A percentile compares a stretch with the other conserved stretches of the same genome.
These are phyloP conservation scores for Euproctis similis DNA, from an alignment of 2,888 invertebrate genomes.

Conservation along the genomic window DNA sequence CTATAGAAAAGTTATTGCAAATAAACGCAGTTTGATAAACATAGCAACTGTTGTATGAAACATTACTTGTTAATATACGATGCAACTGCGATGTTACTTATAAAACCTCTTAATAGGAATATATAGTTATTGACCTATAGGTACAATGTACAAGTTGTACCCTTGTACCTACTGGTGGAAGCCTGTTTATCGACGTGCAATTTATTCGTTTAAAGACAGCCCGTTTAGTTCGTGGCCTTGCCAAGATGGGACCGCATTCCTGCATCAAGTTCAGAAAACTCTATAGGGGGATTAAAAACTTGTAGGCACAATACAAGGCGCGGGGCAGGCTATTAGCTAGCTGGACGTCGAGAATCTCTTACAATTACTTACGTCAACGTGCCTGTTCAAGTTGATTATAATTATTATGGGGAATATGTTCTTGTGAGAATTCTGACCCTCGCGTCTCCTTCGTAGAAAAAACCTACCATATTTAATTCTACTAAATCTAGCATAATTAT, in stretches of 20 bases:
- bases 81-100: no score
- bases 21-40: no score
- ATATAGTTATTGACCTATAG: slow-evolving; percentile 54
- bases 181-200: slow-evolving; percentile 59
- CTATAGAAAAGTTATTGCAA: no score
- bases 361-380: neutral
- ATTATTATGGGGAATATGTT: no score
- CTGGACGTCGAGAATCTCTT: neutral
- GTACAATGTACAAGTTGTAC: slow-evolving; percentile 34
- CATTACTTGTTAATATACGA: no score
- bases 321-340: neutral
- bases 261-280: slow-evolving; percentile 51
- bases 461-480: no score
- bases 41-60: no score
- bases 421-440: no score
- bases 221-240: slow-evolving; percentile 55
- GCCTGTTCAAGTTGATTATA: no score
- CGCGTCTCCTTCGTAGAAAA: no score
- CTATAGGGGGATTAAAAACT: slow-evolving; percentile 50
- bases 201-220: slow-evolving; percentile 66
- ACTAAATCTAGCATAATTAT: no score
- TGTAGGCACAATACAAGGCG: slow-evolving; percentile 11
- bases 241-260: slow-evolving; percentile 59
- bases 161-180: no score
- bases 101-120: slow-evolving; percentile 48